Evolutionary conservation across 2,797 vertebrate species (phyloP).

Genomic region (Microhierax caerulescens): DNA sequence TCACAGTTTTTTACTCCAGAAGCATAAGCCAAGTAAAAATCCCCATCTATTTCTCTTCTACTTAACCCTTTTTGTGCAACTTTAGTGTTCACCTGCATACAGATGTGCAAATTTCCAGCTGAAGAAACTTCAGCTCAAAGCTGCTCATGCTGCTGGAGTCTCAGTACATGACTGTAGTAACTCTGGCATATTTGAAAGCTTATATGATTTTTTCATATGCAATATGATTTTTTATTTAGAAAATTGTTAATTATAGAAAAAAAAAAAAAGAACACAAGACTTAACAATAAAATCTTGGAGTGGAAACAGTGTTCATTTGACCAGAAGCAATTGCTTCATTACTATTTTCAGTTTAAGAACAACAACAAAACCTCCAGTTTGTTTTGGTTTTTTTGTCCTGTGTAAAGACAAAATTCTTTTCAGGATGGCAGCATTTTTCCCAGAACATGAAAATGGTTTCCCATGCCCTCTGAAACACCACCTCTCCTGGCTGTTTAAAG

Average conservation of each 20-base stretch:
- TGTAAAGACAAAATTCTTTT: neutral
- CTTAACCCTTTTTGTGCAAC: neutral
- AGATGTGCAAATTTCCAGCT: neutral
- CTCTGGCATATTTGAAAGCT: neutral
- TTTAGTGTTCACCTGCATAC: neutral
- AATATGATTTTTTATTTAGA: neutral
- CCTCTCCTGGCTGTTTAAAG: neutral
- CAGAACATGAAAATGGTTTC: neutral
- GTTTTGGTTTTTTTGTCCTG: neutral
- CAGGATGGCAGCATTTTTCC: neutral
- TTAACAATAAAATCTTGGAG: neutral
- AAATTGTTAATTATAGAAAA: neutral
- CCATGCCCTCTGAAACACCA: neutral
- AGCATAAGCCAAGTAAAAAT: neutral
- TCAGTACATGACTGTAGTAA: neutral
- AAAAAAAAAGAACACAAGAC: neutral
- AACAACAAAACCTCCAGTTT: neutral
- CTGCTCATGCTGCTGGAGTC: neutral
- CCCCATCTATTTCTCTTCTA: neutral
- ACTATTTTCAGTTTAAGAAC: neutral
- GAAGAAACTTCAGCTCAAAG: neutral
- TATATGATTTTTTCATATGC: too few relatives aligned
- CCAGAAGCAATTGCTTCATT: neutral
- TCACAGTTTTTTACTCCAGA: neutral
- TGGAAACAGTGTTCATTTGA: neutral